Evolutionary conservation across 2,797 vertebrate species (phyloP).

Genomic region (Onychomys torridus): DNA sequence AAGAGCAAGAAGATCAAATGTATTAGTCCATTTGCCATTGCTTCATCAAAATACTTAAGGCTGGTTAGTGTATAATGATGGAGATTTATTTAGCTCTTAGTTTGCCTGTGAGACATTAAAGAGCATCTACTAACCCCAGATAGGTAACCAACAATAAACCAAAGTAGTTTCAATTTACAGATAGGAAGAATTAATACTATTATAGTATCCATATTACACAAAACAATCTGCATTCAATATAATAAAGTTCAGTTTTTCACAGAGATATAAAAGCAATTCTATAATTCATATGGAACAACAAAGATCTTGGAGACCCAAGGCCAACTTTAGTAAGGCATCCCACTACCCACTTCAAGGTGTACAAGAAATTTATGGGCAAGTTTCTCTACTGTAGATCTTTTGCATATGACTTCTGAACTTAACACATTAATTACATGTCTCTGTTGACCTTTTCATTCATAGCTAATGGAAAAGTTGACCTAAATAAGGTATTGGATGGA

Average conservation of each 20-base stretch:
- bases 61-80: no score
- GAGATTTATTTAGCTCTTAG: neutral
- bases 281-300: neutral
- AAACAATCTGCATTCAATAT: neutral
- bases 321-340: neutral
- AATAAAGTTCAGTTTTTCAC: neutral
- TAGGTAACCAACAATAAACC: neutral
- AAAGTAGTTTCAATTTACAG: neutral
- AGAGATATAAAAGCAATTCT: neutral
- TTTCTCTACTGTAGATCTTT: neutral
- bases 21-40: neutral
- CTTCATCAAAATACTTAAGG: neutral
- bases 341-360: neutral
- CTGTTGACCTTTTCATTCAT: neutral
- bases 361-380: neutral
- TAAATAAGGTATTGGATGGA: neutral
- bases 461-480: slow-evolving; percentile 46
- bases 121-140: neutral
- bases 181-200: neutral
- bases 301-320: neutral
- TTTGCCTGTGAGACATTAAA: neutral
- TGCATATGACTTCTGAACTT: neutral
- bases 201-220: neutral
- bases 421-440: neutral
- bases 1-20: no score